Percentiles rank a stretch among this genome's conserved stretches.
phyloP scores from a whole-genome alignment of 1,140 invertebrate species.

The Coptotermes formosanus region DNA sequence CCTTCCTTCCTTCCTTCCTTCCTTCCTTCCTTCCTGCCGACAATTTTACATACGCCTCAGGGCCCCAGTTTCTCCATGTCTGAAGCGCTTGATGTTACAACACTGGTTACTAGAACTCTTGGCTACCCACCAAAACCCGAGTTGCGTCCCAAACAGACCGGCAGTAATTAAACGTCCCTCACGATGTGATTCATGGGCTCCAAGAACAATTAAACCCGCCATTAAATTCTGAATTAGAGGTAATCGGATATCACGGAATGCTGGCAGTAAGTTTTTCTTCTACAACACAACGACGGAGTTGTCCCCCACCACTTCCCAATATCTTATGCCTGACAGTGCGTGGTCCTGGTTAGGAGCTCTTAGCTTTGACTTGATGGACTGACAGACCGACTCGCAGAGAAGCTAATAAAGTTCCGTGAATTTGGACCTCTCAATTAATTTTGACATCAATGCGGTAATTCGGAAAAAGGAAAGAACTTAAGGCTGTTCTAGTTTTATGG shows the following conservation, averaged over 20 bases:
- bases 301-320: background rate
- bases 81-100: too few relatives aligned
- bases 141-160: background rate
- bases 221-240: slow-evolving; percentile 31
- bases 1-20: too few relatives aligned
- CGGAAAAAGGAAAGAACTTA: too few relatives aligned
- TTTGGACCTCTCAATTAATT: too few relatives aligned
- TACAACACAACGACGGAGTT: background rate
- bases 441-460: too few relatives aligned
- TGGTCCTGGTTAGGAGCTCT: background rate
- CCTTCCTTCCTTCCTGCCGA: too few relatives aligned
- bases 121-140: slow-evolving; percentile 20
- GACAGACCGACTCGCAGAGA: background rate
- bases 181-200: slow-evolving; percentile 25
- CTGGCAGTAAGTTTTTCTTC: background rate
- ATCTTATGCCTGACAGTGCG: background rate
- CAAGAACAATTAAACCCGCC: slow-evolving; percentile 27
- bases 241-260: slow-evolving; percentile 13
- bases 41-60: too few relatives aligned
- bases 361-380: background rate
- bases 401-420: background rate
- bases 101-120: background rate
- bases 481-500: too few relatives aligned
- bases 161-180: slow-evolving; percentile 31
- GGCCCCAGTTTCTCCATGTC: too few relatives aligned